A percentile compares a stretch with the other conserved stretches of the same genome.
These are phyloP conservation scores for Portevinia maculata DNA, from an alignment of 2,888 invertebrate genomes.

Conservation along the genomic window DNA sequence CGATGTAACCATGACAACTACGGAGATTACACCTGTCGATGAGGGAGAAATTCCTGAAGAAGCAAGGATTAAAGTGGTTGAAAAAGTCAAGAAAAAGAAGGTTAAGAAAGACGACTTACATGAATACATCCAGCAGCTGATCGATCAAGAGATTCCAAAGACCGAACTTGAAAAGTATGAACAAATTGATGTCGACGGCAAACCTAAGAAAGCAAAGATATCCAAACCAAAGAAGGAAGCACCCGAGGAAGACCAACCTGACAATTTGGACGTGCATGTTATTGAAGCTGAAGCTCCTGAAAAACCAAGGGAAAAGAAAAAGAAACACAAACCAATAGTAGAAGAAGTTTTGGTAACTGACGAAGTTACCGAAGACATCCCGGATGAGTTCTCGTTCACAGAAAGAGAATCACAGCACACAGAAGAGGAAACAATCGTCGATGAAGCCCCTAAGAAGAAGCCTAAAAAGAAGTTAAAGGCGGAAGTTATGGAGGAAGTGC, in stretches of 20 bases:
- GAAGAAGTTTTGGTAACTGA: constrained; percentile 24
- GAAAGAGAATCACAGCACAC: constrained; percentile 40
- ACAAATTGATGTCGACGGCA: constrained; percentile 81
- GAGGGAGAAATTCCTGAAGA: constrained; percentile 66
- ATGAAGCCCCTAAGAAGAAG: constrained; percentile 69
- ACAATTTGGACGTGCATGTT: constrained; percentile 76
- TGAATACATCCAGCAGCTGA: constrained; percentile 80
- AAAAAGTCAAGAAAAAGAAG: constrained; percentile 78
- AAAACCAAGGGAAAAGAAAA: constrained; percentile 74
- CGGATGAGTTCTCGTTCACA: constrained; percentile 30
- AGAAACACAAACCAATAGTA: constrained; percentile 40
- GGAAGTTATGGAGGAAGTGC: constrained; percentile 33
- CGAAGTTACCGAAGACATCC: constrained; percentile 53
- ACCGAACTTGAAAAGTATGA: constrained; percentile 83
- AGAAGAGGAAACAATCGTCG: constrained; percentile 38
- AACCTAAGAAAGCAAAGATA: constrained; percentile 79
- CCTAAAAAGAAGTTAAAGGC: constrained; percentile 67
- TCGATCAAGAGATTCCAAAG: constrained; percentile 81
- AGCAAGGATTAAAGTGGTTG: no score
- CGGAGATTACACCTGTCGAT: constrained; percentile 75
- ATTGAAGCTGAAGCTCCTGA: constrained; percentile 76
- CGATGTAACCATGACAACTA: constrained; percentile 77
- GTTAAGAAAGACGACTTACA: constrained; percentile 80
- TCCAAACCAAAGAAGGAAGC: constrained; percentile 74
- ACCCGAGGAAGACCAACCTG: constrained; percentile 73